Conservation (phyloP, 2,113 vertebrate genomes). For the Dromas ardeola region DNA sequence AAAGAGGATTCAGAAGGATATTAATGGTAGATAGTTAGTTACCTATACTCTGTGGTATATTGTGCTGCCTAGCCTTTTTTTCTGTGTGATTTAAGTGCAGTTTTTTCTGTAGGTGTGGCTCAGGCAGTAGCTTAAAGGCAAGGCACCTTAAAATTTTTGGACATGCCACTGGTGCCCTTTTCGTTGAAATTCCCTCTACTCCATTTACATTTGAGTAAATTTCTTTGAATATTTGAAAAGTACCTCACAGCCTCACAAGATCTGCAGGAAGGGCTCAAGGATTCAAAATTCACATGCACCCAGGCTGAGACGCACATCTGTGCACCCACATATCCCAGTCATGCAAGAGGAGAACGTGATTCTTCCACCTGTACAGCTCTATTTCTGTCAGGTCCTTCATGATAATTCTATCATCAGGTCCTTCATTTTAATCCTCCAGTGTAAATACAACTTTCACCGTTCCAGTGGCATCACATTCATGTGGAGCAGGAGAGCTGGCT, state of each 20-base stretch:
- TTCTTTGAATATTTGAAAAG: neutral
- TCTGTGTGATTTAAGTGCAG: fast-evolving
- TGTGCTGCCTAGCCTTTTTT: neutral
- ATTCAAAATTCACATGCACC: neutral
- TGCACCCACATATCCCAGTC: neutral
- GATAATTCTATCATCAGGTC: neutral
- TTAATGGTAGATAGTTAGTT: neutral
- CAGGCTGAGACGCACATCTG: neutral
- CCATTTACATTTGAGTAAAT: neutral
- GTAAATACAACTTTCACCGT: neutral
- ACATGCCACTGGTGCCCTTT: neutral
- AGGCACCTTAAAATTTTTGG: neutral
- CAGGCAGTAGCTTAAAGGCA: neutral
- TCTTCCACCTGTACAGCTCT: neutral
- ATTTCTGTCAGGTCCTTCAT: neutral
- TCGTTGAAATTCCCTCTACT: neutral
- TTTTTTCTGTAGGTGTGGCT: neutral
- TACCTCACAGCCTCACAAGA: neutral
- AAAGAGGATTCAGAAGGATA: neutral
- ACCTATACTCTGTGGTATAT: neutral
- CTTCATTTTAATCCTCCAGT: neutral
- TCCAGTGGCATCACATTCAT: neutral
- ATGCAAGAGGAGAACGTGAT: neutral
- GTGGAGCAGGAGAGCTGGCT: neutral
- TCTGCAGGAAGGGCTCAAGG: neutral